phyloP scores from a whole-genome alignment of 2,888 invertebrate genomes.

The Lithophane leautieri region DNA sequence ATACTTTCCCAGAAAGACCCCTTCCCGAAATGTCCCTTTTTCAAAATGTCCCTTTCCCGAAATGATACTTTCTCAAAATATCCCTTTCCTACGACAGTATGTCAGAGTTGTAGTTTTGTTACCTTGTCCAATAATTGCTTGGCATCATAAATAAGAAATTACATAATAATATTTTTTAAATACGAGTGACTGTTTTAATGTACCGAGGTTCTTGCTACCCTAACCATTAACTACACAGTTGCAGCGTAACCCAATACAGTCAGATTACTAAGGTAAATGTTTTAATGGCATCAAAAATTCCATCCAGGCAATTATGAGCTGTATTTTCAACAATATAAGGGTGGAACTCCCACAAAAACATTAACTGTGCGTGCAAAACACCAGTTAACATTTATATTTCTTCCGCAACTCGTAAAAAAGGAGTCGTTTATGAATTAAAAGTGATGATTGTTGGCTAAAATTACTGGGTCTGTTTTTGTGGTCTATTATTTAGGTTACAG shows the following conservation, averaged over 20 bases:
- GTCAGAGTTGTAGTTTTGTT: too few relatives aligned
- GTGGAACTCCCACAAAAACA: neutral
- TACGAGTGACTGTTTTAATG: too few relatives aligned
- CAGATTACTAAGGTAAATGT: neutral
- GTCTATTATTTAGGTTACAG: constrained; percentile 16
- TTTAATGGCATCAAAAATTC: constrained; percentile 11
- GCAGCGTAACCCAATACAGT: neutral
- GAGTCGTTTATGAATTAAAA: constrained; percentile 45
- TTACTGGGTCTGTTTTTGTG: constrained; percentile 20
- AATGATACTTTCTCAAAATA: too few relatives aligned
- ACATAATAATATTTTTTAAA: too few relatives aligned
- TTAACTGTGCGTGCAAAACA: constrained; percentile 35
- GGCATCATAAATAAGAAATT: too few relatives aligned
- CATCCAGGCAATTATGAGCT: neutral
- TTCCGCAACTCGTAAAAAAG: constrained; percentile 54
- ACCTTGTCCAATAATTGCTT: too few relatives aligned
- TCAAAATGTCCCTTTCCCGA: too few relatives aligned
- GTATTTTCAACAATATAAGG: accelerated
- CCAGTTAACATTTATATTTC: constrained; percentile 45
- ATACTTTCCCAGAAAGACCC: too few relatives aligned
- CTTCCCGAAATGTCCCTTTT: too few relatives aligned
- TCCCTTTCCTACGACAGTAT: too few relatives aligned
- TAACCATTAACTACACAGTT: neutral
- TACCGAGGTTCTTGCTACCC: too few relatives aligned
- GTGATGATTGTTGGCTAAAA: constrained; percentile 41